phyloP scores from a whole-genome alignment of 2,113 vertebrate genomes.

The Felis catus region F.catus_Fca126_mat1.0 CM031412.1:177563001-177563500 shows the following conservation, averaged over 20 bases:
- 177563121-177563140: not conserved
- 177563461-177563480: not conserved
- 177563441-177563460: not conserved
- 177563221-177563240: not conserved
- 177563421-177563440: not conserved
- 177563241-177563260: not conserved
- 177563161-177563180: not conserved
- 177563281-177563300: not conserved
- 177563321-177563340: not conserved
- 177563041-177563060: not conserved
- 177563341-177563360: not conserved
- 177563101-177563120: not conserved
- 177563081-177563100: not conserved
- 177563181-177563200: not conserved
- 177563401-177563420: not conserved
- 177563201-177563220: not conserved
- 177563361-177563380: not conserved
- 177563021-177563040: not conserved
- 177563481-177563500: too few relatives aligned
- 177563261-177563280: not conserved
- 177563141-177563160: not conserved
- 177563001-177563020: not conserved
- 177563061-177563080: not conserved
- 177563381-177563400: not conserved
- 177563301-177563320: not conserved